These are phyloP conservation scores for Coelopa frigida DNA, from an alignment of 1,140 invertebrate genomes.

Conservation along the genomic window DNA sequence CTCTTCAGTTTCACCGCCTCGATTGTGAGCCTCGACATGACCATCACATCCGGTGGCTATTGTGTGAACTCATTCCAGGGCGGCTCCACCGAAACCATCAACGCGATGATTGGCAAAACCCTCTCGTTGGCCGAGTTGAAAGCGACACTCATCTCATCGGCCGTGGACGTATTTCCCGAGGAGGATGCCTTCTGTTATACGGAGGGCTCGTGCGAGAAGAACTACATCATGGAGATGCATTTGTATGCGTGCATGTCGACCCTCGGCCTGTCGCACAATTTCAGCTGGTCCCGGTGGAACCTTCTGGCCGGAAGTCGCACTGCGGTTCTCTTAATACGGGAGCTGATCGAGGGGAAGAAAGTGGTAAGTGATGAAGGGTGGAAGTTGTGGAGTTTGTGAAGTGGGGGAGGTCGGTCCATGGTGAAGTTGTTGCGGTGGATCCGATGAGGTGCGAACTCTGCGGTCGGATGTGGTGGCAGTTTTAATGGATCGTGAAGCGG, in stretches of 20 bases:
- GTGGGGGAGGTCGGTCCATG: too few relatives aligned
- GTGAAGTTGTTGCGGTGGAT: too few relatives aligned
- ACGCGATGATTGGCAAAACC: conserved; percentile 37
- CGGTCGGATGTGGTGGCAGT: too few relatives aligned
- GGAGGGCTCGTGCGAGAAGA: conserved; percentile 61
- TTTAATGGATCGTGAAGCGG: too few relatives aligned
- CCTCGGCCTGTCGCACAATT: conserved; percentile 66
- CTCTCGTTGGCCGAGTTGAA: conserved; percentile 32
- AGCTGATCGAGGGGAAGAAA: conserved; percentile 56
- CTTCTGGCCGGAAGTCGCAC: conserved; percentile 54
- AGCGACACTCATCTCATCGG: conserved; percentile 43
- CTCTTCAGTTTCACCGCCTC: conserved; percentile 58
- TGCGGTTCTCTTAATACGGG: conserved; percentile 66
- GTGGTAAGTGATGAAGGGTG: conserved; percentile 42
- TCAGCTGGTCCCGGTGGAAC: conserved; percentile 88
- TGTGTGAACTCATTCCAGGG: conserved; percentile 40
- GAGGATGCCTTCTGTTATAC: conserved; percentile 77
- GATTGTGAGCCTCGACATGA: conserved; percentile 62
- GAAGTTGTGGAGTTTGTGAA: too few relatives aligned
- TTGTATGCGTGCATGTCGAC: conserved; percentile 77
- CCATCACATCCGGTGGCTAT: conserved; percentile 50
- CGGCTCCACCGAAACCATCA: conserved; percentile 32
- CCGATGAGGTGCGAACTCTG: too few relatives aligned
- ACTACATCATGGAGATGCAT: conserved; percentile 68
- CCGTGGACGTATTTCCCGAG: conserved; percentile 86